These are phyloP conservation scores for Alauda arvensis DNA, from an alignment of 2,797 vertebrate genomes.

Conservation along the genomic window DNA sequence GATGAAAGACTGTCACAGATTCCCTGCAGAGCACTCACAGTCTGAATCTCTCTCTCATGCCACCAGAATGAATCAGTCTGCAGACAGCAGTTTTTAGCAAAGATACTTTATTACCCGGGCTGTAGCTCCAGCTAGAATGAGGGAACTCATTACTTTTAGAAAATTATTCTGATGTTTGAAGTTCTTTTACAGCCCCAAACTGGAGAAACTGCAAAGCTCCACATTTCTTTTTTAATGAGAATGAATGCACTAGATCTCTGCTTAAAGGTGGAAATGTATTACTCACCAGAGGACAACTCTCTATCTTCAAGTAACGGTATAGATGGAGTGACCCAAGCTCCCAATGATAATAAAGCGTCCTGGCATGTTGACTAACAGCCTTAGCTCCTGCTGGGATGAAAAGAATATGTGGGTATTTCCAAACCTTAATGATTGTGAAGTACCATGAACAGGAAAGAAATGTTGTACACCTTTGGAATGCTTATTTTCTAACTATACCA, in stretches of 20 bases:
- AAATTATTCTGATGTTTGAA: constrained; percentile 48
- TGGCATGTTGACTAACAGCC: neutral
- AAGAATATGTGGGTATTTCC: neutral
- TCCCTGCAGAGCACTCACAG: constrained; percentile 28
- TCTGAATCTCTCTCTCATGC: constrained; percentile 35
- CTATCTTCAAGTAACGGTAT: neutral
- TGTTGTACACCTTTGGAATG: neutral
- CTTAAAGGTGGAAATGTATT: constrained; percentile 27
- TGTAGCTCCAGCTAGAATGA: constrained; percentile 15
- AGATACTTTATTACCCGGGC: constrained; percentile 26
- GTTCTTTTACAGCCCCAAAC: constrained; percentile 23
- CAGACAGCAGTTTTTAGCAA: constrained; percentile 34
- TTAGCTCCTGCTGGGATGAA: neutral
- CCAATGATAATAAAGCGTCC: neutral
- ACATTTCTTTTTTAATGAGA: constrained; percentile 33
- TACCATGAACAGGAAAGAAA: neutral
- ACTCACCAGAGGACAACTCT: constrained; percentile 19
- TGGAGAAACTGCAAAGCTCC: constrained; percentile 19
- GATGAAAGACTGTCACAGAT: constrained; percentile 53
- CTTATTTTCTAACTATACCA: neutral
- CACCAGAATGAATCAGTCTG: constrained; percentile 39
- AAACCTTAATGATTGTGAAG: neutral
- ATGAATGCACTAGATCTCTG: constrained; percentile 21
- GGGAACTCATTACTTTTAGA: constrained; percentile 52
- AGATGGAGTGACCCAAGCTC: neutral